Base-by-base conservation (phyloP, 2,888 invertebrate genomes). In the Amiota minor region DNA sequence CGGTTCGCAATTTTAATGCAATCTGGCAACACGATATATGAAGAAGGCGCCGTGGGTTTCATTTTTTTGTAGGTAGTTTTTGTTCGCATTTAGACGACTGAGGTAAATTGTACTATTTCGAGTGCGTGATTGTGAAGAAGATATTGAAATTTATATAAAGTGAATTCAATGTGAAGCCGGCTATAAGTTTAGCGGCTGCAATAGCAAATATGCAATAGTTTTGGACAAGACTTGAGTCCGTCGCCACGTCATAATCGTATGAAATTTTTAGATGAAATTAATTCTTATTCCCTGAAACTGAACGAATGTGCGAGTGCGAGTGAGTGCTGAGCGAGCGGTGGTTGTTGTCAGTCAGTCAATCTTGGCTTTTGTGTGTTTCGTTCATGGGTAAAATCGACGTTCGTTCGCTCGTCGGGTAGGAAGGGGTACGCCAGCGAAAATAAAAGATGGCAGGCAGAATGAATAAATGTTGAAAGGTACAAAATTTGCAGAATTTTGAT, bases 51-150 rank as follows among this genome's bases (percentile, higher is more conserved):
- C 20, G 35, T 35, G 35, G 35, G 35, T 35, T 35, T 35, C 35
- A 35, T 23, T 35, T 35, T 35, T 35, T 35, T 35, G 35, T 35
- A 35, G 59, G 20, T 20, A 59, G 59, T 59, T 84, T 85, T 86
- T 83, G 81, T 84, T 82, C 59, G 20, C 56, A 56, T 82, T 82
- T 82, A 82, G 86, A 86, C 84, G 85, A 85, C 84, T 83, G 86
- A 83, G 86, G 83, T 83, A 83, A 83, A 86, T 80, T 76, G 81
- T 79, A 72, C 77, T 79, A 86, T 84, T 86, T 86, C 83, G 82
- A 80, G 65, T 65, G 47, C 65, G 65, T 47, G 65, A 65, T 20
- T 65, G 10, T 18, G 11, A 59, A 65, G 16, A 62, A 65, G 47
- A 49, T 65, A 47, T 18, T 18, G 16, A 35, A 35, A 35, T 65